Percentiles rank a stretch among this genome's conserved stretches.
Conservation (phyloP, 2,797 vertebrate species). For the Brotula barbata region DNA sequence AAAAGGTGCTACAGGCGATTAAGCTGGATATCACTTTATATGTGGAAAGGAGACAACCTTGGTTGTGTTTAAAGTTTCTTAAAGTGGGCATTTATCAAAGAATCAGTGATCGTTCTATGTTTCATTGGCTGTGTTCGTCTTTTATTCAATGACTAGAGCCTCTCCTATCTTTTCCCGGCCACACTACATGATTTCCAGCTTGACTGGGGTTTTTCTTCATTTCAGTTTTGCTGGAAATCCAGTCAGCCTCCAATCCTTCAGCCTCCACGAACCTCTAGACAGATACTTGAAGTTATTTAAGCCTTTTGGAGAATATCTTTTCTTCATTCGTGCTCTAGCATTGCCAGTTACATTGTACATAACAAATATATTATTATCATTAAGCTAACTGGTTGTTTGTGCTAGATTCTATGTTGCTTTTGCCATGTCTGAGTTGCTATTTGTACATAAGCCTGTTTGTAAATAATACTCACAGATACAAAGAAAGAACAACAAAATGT, state of each 20-base stretch:
- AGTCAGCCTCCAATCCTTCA: constrained; percentile 54
- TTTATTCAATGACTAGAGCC: constrained; percentile 43
- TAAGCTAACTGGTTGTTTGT: constrained; percentile 69
- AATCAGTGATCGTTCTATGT: constrained; percentile 51
- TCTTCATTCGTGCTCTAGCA: constrained; percentile 64
- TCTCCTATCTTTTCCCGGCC: constrained; percentile 35
- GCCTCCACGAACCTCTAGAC: constrained; percentile 71
- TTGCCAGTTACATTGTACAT: constrained; percentile 76
- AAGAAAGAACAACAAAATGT: constrained; percentile 68
- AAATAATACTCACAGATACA: constrained; percentile 77
- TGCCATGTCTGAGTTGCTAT: constrained; percentile 60
- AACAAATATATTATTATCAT: constrained; percentile 70
- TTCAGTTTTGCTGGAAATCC: constrained; percentile 46
- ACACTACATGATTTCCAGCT: constrained; percentile 55
- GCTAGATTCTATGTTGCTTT: constrained; percentile 66
- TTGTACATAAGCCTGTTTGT: constrained; percentile 76
- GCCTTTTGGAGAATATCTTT: constrained; percentile 59
- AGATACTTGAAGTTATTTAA: constrained; percentile 79
- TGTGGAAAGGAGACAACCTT: constrained; percentile 37
- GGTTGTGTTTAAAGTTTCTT: constrained; percentile 40
- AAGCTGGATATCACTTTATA: constrained; percentile 70
- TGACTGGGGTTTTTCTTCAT: constrained; percentile 36
- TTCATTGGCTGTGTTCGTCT: constrained; percentile 47
- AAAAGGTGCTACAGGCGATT: constrained; percentile 55
- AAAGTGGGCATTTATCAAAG: constrained; percentile 61